Evolutionary conservation across 2,888 invertebrate genomes (phyloP).

Genomic region (Odontothrips loti): DNA sequence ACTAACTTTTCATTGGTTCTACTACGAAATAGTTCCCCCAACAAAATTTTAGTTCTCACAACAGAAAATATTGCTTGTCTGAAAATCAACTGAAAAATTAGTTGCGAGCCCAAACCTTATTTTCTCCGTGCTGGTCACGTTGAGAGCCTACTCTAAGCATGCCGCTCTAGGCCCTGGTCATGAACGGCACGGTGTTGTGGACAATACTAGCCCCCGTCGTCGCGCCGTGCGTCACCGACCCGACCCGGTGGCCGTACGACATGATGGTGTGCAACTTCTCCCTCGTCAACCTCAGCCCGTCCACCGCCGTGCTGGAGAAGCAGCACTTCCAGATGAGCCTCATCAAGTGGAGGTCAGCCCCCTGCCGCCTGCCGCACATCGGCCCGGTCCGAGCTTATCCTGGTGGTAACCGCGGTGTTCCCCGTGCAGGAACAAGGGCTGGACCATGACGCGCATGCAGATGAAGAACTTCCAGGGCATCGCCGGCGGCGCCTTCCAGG

Average conservation of each 20-base stretch:
- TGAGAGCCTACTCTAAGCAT: no score
- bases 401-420: not conserved
- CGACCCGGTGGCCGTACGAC: not conserved
- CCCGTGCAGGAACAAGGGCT: conserved; percentile 1
- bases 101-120: no score
- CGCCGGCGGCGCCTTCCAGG: not conserved
- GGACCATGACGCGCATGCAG: not conserved
- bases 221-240: not conserved
- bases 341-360: not conserved
- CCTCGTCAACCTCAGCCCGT: not conserved
- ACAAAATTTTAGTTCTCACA: no score
- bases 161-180: not conserved
- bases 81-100: no score
- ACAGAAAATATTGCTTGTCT: no score
- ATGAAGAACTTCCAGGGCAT: not conserved
- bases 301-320: not conserved
- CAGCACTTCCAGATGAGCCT: not conserved
- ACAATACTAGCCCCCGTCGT: not conserved
- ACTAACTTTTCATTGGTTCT: no score
- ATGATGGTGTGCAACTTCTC: not conserved
- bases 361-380: no score
- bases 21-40: no score
- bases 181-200: not conserved
- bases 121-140: no score
- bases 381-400: no score